A percentile compares a stretch with the other conserved stretches of the same genome.
phyloP scores from a whole-genome alignment of 2,888 invertebrate species.

The Lochmaea capreae region DNA sequence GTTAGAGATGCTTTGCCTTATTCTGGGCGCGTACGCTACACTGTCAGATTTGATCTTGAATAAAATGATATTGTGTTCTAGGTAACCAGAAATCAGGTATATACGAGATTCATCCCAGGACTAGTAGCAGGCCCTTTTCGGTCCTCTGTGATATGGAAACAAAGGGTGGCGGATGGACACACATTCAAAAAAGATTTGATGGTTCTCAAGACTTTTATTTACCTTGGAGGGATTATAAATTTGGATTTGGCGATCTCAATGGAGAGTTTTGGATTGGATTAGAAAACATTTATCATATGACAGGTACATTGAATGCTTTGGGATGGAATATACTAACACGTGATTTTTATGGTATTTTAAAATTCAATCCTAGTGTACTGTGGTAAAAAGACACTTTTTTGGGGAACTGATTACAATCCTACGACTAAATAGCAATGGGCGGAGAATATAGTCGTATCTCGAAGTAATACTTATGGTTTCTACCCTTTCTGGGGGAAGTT shows the following conservation, averaged over 20 bases:
- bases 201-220: conserved; percentile 9
- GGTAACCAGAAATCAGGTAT: conserved; percentile 12
- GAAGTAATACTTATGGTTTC: too few relatives aligned
- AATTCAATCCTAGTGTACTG: too few relatives aligned
- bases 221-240: not conserved
- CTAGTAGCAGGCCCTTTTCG: not conserved
- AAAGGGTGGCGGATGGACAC: conserved; percentile 14
- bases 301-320: not conserved
- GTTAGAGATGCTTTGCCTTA: too few relatives aligned
- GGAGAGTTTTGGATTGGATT: conserved; percentile 7
- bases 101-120: conserved; percentile 1
- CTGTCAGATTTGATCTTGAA: too few relatives aligned
- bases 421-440: too few relatives aligned
- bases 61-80: not conserved
- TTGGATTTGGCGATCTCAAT: conserved; percentile 16
- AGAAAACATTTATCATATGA: conserved; percentile 6
- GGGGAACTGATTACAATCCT: too few relatives aligned
- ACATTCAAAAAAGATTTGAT: conserved; percentile 16
- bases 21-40: too few relatives aligned
- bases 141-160: conserved; percentile 16
- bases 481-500: too few relatives aligned
- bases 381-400: too few relatives aligned
- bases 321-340: too few relatives aligned
- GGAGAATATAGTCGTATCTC: too few relatives aligned
- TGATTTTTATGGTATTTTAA: too few relatives aligned